Conservation (phyloP, 2,113 vertebrate genomes). For the Malaclemys terrapin region DNA sequence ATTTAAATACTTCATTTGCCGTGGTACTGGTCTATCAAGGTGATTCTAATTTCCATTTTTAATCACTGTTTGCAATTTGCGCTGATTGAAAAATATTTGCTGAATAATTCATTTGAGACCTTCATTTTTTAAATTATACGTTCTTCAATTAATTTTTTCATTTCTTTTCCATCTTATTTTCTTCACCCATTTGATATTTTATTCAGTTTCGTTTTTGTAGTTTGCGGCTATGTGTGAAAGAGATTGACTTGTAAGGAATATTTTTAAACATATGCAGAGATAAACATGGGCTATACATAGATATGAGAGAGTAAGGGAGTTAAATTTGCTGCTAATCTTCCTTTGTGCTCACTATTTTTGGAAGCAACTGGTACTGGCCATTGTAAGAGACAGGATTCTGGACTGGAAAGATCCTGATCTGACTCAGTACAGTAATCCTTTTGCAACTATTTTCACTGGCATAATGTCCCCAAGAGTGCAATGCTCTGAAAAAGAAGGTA, state of each 20-base stretch:
- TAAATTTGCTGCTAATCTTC: background rate
- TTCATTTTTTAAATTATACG: background rate
- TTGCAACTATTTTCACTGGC: background rate
- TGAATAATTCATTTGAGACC: background rate
- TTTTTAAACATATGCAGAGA: background rate
- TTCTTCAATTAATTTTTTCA: background rate
- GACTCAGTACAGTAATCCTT: background rate
- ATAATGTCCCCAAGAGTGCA: background rate
- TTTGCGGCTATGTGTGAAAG: background rate
- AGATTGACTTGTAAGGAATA: background rate
- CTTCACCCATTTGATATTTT: background rate
- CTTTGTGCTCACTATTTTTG: background rate
- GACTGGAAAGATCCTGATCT: background rate
- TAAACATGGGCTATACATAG: background rate
- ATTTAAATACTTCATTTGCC: background rate
- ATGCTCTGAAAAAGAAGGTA: background rate
- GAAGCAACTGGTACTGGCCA: accelerated
- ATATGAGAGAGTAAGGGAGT: background rate
- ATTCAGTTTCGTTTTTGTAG: background rate
- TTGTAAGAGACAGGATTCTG: background rate
- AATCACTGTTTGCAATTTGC: background rate
- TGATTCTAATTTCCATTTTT: background rate
- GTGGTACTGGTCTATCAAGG: background rate
- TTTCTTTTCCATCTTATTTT: accelerated
- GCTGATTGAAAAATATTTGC: background rate